Conservation (phyloP, 2,797 vertebrate species). For the Erithacus rubecula region DNA sequence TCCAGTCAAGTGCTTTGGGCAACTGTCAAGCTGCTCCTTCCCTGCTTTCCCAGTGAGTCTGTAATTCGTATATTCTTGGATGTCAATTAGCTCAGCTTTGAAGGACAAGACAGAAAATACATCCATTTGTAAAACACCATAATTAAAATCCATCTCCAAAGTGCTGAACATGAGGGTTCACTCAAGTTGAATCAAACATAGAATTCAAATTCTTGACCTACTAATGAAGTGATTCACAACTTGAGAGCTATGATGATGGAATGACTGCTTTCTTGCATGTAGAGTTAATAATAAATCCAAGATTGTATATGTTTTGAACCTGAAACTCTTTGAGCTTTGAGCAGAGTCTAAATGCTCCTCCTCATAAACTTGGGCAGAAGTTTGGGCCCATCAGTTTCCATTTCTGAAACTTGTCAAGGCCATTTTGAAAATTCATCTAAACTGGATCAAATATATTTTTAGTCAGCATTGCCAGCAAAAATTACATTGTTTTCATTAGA, state of each 20-base stretch:
- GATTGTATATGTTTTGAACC: background rate
- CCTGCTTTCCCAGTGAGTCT: background rate
- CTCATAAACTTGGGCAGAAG: background rate
- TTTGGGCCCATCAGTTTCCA: background rate
- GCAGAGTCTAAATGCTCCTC: background rate
- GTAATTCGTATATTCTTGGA: background rate
- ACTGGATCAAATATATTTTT: background rate
- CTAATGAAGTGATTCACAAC: background rate
- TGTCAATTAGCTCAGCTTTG: background rate
- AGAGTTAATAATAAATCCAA: background rate
- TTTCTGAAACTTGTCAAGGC: background rate
- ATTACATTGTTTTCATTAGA: background rate
- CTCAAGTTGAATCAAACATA: background rate
- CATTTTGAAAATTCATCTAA: background rate
- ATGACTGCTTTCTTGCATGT: background rate
- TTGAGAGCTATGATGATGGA: background rate
- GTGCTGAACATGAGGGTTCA: background rate
- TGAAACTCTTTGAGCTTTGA: background rate
- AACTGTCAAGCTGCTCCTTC: background rate
- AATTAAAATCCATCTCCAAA: slow-evolving; percentile 1
- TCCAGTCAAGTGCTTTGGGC: background rate
- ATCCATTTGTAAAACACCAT: background rate
- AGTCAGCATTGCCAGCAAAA: background rate
- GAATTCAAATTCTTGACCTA: background rate
- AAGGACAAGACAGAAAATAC: background rate